Base-by-base conservation (phyloP, 2,113 vertebrate species). In the Phalacrocorax carbo region DNA sequence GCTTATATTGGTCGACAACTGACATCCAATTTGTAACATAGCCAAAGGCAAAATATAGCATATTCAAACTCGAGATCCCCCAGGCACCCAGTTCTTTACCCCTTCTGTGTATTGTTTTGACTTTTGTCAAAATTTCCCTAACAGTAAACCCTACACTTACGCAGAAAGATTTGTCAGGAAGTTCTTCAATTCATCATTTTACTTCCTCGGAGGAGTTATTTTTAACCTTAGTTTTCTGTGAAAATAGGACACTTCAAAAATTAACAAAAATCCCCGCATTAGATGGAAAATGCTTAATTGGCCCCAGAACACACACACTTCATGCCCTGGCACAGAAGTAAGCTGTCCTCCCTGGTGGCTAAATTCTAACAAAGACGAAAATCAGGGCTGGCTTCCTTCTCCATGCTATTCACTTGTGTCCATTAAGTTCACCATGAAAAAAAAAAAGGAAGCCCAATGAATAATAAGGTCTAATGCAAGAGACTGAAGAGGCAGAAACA, bases 21-120 rank as follows among this genome's bases (percentile, higher is more conserved):
- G 90, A 86, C 87, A 96, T 90, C 82, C 84, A 71, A 61, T 88
- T 94, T 79, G 72, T 65, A 54, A 96, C 38, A 48, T 2, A 62
- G 93, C 95, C 87, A 77, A 70, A 78, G 40, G 85, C 88, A 69
- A 80, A 90, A 77, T 11, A 30, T 1, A 75, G 38, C 17, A 23
- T 71, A 48, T 76, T 87, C 70, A 66, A 91, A 66, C 36, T 2
- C 36, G 44, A 65, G 23, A 73, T 79, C 72, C 90, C 69, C 38
- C 29, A 36, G 75, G 44, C 58, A 81, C 60, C 25, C 9, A 5
- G 9, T n/a, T 38, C 52, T 54, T 49, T 36, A 65, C 38, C 61
- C 38, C 29, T 48, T 11, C 38, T 25, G 19, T 7, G 44, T 23
- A 38, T 10, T 48, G 27, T 26, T 64, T 38, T 15, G 48, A 46